Percentiles rank a stretch among this genome's conserved stretches.
Evolutionary conservation across 2,797 vertebrate species (phyloP).

Genomic region (Nyctibius grandis): DNA sequence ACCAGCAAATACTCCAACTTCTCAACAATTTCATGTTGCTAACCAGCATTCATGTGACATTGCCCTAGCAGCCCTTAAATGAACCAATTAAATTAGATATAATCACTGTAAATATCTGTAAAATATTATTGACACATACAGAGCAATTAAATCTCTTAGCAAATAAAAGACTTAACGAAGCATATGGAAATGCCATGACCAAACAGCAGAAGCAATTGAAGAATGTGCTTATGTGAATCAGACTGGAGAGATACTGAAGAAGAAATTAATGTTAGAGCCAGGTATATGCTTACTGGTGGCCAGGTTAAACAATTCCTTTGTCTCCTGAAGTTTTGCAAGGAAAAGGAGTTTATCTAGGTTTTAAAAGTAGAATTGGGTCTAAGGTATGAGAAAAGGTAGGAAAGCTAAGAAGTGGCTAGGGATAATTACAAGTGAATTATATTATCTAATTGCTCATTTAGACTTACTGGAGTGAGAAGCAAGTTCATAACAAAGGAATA

Average conservation of each 20-base stretch:
- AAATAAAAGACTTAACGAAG: conserved; percentile 5
- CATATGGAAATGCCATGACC: background rate
- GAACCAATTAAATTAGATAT: conserved; percentile 18
- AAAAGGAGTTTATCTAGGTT: background rate
- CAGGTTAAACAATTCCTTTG: background rate
- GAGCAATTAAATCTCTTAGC: conserved; percentile 48
- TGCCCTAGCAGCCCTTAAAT: background rate
- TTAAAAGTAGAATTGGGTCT: background rate
- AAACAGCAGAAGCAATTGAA: background rate
- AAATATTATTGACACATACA: conserved; percentile 27
- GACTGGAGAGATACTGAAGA: background rate
- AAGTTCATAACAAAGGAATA: background rate
- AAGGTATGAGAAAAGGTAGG: background rate
- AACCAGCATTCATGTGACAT: background rate
- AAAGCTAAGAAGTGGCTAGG: background rate
- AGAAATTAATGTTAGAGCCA: background rate
- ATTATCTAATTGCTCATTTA: background rate
- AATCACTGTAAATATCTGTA: conserved; percentile 25
- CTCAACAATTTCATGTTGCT: background rate
- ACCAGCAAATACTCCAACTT: background rate
- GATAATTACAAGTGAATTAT: background rate
- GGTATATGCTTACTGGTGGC: background rate
- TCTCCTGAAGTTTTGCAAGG: background rate
- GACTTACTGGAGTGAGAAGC: fast-evolving
- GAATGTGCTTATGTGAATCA: background rate